These are phyloP conservation scores for Antitype chi DNA, from an alignment of 2,888 invertebrate genomes.

Conservation along the genomic window DNA sequence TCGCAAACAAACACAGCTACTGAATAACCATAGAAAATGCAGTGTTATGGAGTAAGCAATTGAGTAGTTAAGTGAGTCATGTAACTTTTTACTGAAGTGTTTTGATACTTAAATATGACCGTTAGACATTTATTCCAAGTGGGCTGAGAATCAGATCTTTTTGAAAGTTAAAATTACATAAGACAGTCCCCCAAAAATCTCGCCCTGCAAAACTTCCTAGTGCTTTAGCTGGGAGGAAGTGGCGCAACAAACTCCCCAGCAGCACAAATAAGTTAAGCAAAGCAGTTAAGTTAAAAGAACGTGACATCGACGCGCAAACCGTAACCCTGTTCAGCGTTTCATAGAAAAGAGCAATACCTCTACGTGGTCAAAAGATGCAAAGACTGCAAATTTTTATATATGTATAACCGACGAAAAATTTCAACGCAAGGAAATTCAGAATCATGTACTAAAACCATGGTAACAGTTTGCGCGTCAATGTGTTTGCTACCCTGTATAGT, in stretches of 20 bases:
- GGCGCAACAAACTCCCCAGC: not conserved
- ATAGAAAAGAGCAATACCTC: too few relatives aligned
- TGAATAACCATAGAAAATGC: slow-evolving; percentile 39
- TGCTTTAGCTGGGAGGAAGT: not conserved
- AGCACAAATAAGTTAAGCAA: not conserved
- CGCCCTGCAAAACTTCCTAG: not conserved
- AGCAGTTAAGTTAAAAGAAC: too few relatives aligned
- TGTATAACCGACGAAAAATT: too few relatives aligned
- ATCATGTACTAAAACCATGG: too few relatives aligned
- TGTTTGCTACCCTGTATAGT: too few relatives aligned
- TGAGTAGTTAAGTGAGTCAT: not conserved
- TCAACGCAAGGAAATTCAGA: too few relatives aligned
- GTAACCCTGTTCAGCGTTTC: too few relatives aligned
- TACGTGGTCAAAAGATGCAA: too few relatives aligned
- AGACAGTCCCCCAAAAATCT: not conserved
- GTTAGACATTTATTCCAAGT: too few relatives aligned
- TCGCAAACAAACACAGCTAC: slow-evolving; percentile 54
- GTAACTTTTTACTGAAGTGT: not conserved
- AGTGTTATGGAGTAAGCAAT: slow-evolving; percentile 2
- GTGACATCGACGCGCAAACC: too few relatives aligned
- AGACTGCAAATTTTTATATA: too few relatives aligned
- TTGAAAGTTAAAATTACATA: not conserved
- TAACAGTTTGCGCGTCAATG: too few relatives aligned
- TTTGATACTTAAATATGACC: not conserved
- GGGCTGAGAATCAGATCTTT: not conserved